Percentiles rank a stretch among this genome's conserved stretches.
phyloP scores from a whole-genome alignment of 1,140 invertebrate species.

The Atta colombica region DNA sequence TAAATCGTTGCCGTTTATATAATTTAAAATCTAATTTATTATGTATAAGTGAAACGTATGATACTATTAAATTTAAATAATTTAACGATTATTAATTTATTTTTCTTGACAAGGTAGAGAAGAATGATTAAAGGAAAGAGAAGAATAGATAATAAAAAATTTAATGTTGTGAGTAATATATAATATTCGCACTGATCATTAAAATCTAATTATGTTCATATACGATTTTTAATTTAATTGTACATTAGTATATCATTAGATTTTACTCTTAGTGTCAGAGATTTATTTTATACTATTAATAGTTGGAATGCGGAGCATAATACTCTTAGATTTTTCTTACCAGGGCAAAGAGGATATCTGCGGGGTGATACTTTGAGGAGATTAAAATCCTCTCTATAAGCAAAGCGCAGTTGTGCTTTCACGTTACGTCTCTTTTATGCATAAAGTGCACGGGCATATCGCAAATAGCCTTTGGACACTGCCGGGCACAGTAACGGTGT shows the following conservation, averaged over 20 bases:
- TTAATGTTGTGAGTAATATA: not conserved
- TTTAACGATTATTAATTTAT: slow-evolving; percentile 4
- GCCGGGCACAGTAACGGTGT: slow-evolving; percentile 74
- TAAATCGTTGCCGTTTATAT: not conserved
- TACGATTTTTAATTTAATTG: not conserved
- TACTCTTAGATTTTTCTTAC: slow-evolving; percentile 17
- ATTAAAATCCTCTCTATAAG: slow-evolving; percentile 51
- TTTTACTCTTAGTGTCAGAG: not conserved
- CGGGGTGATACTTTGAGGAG: slow-evolving; percentile 61
- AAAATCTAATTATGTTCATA: not conserved
- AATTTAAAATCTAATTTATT: slow-evolving; percentile 23
- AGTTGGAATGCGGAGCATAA: not conserved
- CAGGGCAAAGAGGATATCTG: slow-evolving; percentile 11
- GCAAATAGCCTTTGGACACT: slow-evolving; percentile 79
- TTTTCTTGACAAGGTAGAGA: not conserved
- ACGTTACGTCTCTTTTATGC: slow-evolving; percentile 76
- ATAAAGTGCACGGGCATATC: slow-evolving; percentile 69
- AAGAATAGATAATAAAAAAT: not conserved
- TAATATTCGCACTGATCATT: not conserved
- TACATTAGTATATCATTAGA: slow-evolving; percentile 16
- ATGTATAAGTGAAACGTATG: not conserved
- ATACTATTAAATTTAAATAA: slow-evolving; percentile 16
- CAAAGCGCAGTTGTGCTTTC: slow-evolving; percentile 69
- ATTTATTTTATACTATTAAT: slow-evolving; percentile 10
- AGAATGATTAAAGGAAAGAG: not conserved